Percentiles rank a stretch among this genome's conserved stretches.
Evolutionary conservation across 1,140 invertebrate genomes (phyloP).

Genomic region (Hypsibius dujardini): DNA sequence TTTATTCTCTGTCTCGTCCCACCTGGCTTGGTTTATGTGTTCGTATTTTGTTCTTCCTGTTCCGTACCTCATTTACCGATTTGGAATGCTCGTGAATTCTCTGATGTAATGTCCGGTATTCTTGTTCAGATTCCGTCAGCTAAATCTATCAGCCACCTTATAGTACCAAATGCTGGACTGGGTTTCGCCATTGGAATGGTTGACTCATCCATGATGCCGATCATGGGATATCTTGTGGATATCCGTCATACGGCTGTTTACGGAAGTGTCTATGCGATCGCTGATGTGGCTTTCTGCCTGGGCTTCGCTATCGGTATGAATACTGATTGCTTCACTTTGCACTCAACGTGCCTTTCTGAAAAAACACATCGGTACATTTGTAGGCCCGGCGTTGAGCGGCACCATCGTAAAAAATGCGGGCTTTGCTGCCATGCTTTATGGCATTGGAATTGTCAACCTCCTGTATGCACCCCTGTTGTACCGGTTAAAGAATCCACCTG

Average conservation of each 20-base stretch:
- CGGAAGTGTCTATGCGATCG: conserved; percentile 91
- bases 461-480: conserved; percentile 78
- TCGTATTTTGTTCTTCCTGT: too few species aligned
- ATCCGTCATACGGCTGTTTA: conserved; percentile 85
- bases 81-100: too few species aligned
- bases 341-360: conserved; percentile 19
- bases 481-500: conserved; percentile 70
- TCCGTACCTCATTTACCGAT: too few species aligned
- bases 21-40: too few species aligned
- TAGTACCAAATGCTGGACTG: conserved; percentile 83
- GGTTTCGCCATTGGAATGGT: conserved; percentile 97
- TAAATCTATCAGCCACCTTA: conserved; percentile 65
- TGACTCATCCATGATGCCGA: conserved; percentile 97
- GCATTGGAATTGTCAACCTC: conserved; percentile 83
- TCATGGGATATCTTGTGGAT: conserved; percentile 85
- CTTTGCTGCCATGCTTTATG: conserved; percentile 66
- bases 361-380: too few species aligned
- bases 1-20: too few species aligned
- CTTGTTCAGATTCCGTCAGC: conserved; percentile 71
- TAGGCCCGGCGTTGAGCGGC: conserved; percentile 71
- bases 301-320: conserved; percentile 76
- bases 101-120: too few species aligned
- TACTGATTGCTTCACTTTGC: conserved; percentile 9
- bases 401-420: conserved; percentile 74
- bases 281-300: conserved; percentile 94